Base-by-base conservation (phyloP, 2,888 invertebrate genomes). In the Drosophila sordidapex region DNA sequence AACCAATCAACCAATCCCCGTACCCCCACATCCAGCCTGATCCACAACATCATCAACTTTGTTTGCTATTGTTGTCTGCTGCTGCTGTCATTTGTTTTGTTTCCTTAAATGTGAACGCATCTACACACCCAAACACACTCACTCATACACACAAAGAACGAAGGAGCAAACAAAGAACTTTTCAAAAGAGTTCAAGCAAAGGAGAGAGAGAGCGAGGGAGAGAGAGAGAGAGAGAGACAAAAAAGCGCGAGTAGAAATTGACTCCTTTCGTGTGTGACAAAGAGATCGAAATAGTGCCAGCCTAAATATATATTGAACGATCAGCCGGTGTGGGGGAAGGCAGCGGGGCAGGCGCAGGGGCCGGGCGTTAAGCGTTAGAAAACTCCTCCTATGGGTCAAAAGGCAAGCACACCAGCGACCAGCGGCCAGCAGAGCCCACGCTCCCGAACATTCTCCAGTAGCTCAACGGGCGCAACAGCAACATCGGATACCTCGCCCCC, bases 371-470 rank as follows among this genome's bases (percentile, higher is more conserved):
- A 72, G 70, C 51, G 33, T 69, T 68, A 46, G 56, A 53, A 65
- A 62, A 71, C 73, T 82, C 36, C 35, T 54, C 54, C 90, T 87
- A 97, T 97, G 97, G 97, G 97, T 94, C 97, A 96, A 93, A 97
- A 97, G 94, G 95, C 97, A 91, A 97, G 97, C 93, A 97, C 97
- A 84, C 96, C 96, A 85, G 96, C 96, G 83, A 92, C 89, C 70
- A 92, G 92, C 90, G 96, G 96, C 91, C 92, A 93, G 67, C 95
- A 96, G 93, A 96, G 96, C 94, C 95, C 96, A 89, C 95, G 96
- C 82, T 94, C 96, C 83, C 94, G 96, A 93, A 96, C 96, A 93
- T 96, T 97, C 93, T 96, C 97, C 64, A 96, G 95, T 74, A 95
- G 95, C 94, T 95, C 96, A 77, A 95, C 91, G 65, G 91, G 91